Conservation (phyloP, 1,140 invertebrate genomes). For the Plodia interpunctella region DNA sequence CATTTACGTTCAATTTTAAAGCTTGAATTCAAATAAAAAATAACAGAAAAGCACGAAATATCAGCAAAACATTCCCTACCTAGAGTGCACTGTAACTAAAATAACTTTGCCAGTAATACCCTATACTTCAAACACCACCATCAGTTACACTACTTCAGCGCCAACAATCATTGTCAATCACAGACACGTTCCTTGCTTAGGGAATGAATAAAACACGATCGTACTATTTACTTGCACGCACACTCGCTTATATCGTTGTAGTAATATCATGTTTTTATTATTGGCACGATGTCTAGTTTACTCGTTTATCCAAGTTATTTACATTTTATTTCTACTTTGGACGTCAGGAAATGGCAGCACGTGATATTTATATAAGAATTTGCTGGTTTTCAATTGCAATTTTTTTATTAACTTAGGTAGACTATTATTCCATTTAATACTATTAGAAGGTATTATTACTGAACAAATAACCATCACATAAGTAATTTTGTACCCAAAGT, state of each 20-base stretch:
- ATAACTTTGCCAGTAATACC: conserved; percentile 11
- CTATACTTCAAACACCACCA: neutral
- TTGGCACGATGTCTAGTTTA: neutral
- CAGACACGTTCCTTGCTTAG: neutral
- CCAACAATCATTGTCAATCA: neutral
- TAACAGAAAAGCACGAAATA: too few species aligned
- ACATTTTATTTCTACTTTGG: neutral
- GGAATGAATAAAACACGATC: neutral
- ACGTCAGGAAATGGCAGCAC: neutral
- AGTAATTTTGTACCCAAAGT: too few species aligned
- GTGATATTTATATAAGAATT: too few species aligned
- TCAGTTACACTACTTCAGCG: neutral
- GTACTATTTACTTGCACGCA: neutral
- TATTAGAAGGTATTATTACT: too few species aligned
- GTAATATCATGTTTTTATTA: neutral
- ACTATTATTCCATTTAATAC: too few species aligned
- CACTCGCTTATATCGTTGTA: neutral
- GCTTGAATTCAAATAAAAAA: too few species aligned
- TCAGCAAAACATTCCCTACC: too few species aligned
- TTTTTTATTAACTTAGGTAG: too few species aligned
- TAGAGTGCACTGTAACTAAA: neutral
- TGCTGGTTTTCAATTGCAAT: too few species aligned
- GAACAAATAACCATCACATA: too few species aligned
- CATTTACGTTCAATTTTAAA: too few species aligned
- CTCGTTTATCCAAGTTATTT: neutral